A percentile compares a stretch with the other conserved stretches of the same genome.
phyloP scores from a whole-genome alignment of 2,888 invertebrate species.

The Phasia obesa region DNA sequence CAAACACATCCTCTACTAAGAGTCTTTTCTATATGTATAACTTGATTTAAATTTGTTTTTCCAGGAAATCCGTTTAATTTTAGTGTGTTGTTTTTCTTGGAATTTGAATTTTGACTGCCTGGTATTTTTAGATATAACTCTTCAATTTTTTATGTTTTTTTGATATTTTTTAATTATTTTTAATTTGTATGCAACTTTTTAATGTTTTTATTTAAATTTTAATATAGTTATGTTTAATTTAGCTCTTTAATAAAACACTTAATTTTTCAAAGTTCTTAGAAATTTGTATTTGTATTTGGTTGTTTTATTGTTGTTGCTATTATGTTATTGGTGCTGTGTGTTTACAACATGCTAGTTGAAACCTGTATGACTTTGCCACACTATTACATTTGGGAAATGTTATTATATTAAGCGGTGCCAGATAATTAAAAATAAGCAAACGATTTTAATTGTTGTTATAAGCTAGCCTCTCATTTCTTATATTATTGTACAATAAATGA shows the following conservation, averaged over 20 bases:
- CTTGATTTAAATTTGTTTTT: conserved; percentile 64
- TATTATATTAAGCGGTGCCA: conserved; percentile 6
- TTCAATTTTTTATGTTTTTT: conserved; percentile 1
- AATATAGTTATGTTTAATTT: conserved; percentile 40
- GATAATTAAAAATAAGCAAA: neutral
- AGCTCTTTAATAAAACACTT: conserved; percentile 50
- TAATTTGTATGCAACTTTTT: neutral
- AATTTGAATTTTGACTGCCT: conserved; percentile 67
- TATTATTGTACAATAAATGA: no score
- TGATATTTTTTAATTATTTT: neutral
- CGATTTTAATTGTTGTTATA: no score
- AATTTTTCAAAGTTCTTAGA: conserved; percentile 73
- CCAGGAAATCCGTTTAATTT: conserved; percentile 73
- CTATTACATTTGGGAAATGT: neutral
- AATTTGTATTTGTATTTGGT: conserved; percentile 68
- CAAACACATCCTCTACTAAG: conserved; percentile 20
- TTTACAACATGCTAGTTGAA: no score
- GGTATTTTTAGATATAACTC: conserved; percentile 27
- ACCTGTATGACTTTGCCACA: conserved; percentile 19
- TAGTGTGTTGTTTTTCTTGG: conserved; percentile 72
- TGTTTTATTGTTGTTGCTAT: conserved; percentile 64
- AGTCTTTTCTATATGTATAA: conserved; percentile 42
- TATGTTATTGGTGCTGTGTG: neutral
- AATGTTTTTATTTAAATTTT: conserved; percentile 21
- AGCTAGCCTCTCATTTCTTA: no score